Evolutionary conservation across 1,140 invertebrate species (phyloP), one percentile per base, ranked within the genome.

Genomic region (Lepidurus apus): DNA sequence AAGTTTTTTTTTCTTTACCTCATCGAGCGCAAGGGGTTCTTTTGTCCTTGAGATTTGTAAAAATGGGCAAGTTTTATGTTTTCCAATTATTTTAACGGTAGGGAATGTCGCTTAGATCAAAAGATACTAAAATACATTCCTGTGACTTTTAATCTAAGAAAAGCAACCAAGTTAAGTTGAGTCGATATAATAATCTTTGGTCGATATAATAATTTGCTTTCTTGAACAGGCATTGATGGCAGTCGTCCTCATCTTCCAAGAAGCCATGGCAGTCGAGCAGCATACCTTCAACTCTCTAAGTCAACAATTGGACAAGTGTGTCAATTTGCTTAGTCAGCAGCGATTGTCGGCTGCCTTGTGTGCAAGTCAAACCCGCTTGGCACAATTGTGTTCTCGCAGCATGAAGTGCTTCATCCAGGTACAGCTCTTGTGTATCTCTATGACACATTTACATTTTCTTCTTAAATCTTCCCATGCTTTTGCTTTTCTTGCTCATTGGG

Each of bases 221-320:
- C 6, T 65, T 65, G 1, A 65, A 65, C 53, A 65, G 53, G 53
- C 53, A 21, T 65, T 65, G 53, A 65, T 65, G 53, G 53, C 53
- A 65, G 53, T 65, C 53, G 21, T 65, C 53, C 53, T 65, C 10
- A 65, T 65, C 7, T 65, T 65, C 21, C 53, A 65, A 65, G 53
- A 65, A 7, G 53, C 53, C 53, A 65, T 65, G 53, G 53, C 53
- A 21, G 53, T 65, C 6, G 53, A 65, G 13, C 53, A 65, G 21
- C 53, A 65, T 21, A 65, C 53, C 53, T 65, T 65, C 53, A 65
- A 65, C 21, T 65, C 53, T 65, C 53, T 65, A 65, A 65, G 53
- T 65, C 53, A 65, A 65, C 53, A 65, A 65, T 65, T 65, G 53
- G 53, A 65, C 53, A 65, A 65, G 53, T 65, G 53, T n/a, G 53